phyloP scores from a whole-genome alignment of 2,797 vertebrate species.

The Cephalopachus bancanus region DNA sequence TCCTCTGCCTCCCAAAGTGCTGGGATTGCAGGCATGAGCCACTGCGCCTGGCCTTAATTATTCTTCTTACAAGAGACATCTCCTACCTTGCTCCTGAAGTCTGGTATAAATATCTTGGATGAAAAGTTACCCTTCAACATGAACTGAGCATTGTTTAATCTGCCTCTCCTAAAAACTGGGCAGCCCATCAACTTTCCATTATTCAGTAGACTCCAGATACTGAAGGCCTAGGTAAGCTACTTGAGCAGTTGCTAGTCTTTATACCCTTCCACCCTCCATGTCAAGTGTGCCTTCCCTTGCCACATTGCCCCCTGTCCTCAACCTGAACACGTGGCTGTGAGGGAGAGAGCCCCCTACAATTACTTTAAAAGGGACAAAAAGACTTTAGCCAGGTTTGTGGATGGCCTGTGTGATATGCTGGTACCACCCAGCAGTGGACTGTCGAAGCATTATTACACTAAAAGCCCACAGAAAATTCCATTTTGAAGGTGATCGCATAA shows the following conservation, averaged over 20 bases:
- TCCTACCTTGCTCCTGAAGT: neutral
- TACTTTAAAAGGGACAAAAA: neutral
- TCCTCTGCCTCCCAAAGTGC: too few species aligned
- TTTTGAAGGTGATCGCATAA: constrained; percentile 18
- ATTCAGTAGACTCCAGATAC: neutral
- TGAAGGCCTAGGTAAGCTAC: neutral
- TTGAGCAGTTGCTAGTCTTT: neutral
- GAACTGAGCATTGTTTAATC: neutral
- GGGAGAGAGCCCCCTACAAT: neutral
- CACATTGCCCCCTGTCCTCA: neutral
- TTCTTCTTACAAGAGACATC: neutral
- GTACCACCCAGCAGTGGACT: neutral
- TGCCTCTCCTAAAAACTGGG: neutral
- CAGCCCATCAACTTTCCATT: neutral
- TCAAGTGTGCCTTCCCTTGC: too few species aligned
- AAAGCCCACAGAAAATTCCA: neutral
- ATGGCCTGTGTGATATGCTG: neutral
- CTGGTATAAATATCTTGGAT: neutral
- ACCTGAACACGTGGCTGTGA: neutral
- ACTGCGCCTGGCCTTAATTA: neutral
- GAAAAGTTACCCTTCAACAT: neutral
- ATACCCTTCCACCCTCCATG: neutral
- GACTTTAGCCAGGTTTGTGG: neutral
- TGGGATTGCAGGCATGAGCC: too few species aligned
- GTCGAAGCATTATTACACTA: neutral